These are phyloP conservation scores for Callipepla squamata DNA, from an alignment of 2,113 vertebrate species.

Conservation along the genomic window DNA sequence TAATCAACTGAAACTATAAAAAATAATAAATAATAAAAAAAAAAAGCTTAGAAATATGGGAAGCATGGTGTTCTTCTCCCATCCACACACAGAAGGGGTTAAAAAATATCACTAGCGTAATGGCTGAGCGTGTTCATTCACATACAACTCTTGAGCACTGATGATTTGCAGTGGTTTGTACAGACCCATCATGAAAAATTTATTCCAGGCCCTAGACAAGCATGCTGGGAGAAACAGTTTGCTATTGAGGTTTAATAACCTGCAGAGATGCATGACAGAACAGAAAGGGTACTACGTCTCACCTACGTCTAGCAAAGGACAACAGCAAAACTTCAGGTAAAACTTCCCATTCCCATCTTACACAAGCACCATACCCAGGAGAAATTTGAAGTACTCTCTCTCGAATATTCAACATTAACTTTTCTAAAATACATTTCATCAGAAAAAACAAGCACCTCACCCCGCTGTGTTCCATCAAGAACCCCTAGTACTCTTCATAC, in stretches of 20 bases:
- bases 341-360: neutral
- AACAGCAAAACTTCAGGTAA: neutral
- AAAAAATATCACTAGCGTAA: neutral
- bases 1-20: neutral
- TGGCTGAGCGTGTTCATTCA: neutral
- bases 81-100: neutral
- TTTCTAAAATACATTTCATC: neutral
- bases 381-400: neutral
- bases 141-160: neutral
- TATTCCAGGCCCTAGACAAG: neutral
- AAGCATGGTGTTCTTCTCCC: neutral
- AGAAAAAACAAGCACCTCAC: neutral
- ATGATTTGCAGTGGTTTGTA: neutral
- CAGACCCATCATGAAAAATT: neutral
- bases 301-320: neutral
- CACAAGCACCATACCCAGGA: neutral
- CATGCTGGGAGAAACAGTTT: neutral
- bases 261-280: neutral
- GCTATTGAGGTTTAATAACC: accelerated
- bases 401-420: neutral
- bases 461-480: neutral
- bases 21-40: neutral
- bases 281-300: neutral
- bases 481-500: too few species aligned
- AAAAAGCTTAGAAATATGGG: neutral